Conservation (phyloP, 1,140 invertebrate species). For the Leptinotarsa lineolata region DNA sequence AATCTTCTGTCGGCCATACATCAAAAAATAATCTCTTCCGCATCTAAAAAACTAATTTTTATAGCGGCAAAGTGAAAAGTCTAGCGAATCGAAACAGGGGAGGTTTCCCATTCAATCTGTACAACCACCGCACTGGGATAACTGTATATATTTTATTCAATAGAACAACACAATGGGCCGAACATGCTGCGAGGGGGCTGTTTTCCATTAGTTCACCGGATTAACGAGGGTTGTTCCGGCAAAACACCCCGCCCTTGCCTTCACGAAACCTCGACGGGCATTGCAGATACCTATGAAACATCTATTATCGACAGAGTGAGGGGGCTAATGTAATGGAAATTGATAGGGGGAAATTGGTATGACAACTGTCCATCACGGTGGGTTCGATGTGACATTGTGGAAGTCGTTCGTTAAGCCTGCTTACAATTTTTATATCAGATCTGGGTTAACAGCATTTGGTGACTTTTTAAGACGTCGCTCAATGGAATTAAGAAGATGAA, state of each 20-base stretch:
- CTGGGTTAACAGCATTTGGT: not conserved
- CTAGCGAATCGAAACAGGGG: conserved; percentile 29
- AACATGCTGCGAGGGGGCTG: conserved; percentile 49
- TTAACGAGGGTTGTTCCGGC: conserved; percentile 52
- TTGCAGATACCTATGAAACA: conserved; percentile 41
- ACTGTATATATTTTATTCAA: conserved; percentile 54
- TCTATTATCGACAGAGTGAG: conserved; percentile 40
- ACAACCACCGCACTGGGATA: conserved; percentile 44
- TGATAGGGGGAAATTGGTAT: conserved; percentile 36
- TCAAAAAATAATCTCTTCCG: conserved; percentile 31
- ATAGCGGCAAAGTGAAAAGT: conserved; percentile 29
- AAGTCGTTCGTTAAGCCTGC: conserved; percentile 12
- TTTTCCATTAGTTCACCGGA: conserved; percentile 54
- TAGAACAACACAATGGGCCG: conserved; percentile 51
- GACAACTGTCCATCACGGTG: conserved; percentile 21
- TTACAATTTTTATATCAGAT: not conserved
- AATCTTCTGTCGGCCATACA: conserved; percentile 12
- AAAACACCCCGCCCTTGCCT: conserved; percentile 51
- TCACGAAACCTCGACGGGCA: conserved; percentile 36
- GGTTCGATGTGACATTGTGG: conserved; percentile 14
- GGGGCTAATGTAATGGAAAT: conserved; percentile 39
- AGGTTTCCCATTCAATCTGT: conserved; percentile 46
- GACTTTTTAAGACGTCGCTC: not conserved
- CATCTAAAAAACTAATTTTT: conserved; percentile 28
- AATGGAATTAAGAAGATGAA: not conserved